phyloP scores from a whole-genome alignment of 2,113 vertebrate genomes.

The Nanorana parkeri region DNA sequence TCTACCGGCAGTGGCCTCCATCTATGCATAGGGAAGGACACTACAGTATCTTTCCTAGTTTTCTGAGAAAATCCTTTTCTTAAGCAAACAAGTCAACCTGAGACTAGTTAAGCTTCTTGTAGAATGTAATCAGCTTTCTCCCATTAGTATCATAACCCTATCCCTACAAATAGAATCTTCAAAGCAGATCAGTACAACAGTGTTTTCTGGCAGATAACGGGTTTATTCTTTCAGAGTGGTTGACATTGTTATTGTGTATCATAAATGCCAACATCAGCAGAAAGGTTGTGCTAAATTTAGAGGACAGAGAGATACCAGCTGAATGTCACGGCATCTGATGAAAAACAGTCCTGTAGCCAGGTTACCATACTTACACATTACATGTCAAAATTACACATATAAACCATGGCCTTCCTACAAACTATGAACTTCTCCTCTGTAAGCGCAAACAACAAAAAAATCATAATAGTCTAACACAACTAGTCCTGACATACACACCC shows the following conservation, averaged over 20 bases:
- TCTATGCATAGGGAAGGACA: neutral
- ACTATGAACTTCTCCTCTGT: no score
- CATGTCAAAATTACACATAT: neutral
- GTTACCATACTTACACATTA: neutral
- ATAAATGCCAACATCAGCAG: slow-evolving; percentile 76
- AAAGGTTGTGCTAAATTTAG: slow-evolving; percentile 76
- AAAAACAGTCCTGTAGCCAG: neutral
- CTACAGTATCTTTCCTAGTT: neutral
- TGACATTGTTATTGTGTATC: slow-evolving; percentile 75
- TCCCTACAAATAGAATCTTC: neutral
- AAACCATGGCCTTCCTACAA: no score
- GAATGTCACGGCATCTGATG: slow-evolving; percentile 21
- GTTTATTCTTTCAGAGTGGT: slow-evolving; percentile 53
- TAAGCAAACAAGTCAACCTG: neutral
- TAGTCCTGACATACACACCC: no score
- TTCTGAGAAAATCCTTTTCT: neutral
- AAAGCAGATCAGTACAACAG: neutral
- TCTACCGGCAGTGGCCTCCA: neutral
- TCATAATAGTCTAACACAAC: no score
- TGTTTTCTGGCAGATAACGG: slow-evolving; percentile 5
- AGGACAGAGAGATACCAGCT: slow-evolving; percentile 55
- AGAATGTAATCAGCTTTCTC: neutral
- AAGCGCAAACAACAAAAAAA: no score
- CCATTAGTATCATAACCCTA: slow-evolving; percentile 10
- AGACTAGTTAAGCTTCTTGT: neutral